phyloP scores from a whole-genome alignment of 2,797 vertebrate species.

The Gymnopithys bicolor region DNA sequence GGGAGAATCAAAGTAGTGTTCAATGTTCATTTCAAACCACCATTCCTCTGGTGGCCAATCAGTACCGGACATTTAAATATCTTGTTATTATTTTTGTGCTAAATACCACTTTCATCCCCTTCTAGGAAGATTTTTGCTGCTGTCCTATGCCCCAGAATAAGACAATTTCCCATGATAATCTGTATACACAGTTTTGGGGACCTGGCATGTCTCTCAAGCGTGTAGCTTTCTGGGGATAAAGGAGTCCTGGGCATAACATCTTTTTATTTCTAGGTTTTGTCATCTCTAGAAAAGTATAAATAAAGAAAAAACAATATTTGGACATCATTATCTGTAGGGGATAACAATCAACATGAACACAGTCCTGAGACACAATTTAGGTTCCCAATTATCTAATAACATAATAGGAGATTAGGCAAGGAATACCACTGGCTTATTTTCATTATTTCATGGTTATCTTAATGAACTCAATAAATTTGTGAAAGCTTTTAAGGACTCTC shows the following conservation, averaged over 20 bases:
- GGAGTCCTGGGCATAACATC: background rate
- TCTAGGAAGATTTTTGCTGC: background rate
- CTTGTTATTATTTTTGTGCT: background rate
- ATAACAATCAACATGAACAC: background rate
- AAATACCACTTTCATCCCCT: rapidly evolving
- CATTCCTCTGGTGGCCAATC: background rate
- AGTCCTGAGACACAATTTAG: background rate
- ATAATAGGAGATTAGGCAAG: background rate
- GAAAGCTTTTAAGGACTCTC: background rate
- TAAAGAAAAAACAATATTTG: background rate
- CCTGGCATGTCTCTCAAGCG: rapidly evolving
- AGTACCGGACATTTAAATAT: background rate
- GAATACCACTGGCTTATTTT: background rate
- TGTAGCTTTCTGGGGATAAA: background rate
- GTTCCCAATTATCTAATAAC: background rate
- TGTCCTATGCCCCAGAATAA: background rate
- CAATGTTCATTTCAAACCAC: background rate
- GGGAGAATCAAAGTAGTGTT: background rate
- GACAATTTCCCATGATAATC: background rate
- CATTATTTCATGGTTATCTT: background rate
- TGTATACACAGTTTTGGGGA: rapidly evolving
- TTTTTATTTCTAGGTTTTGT: background rate
- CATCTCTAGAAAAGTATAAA: background rate
- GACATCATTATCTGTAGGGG: background rate
- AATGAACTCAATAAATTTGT: background rate